Percentiles rank a stretch among this genome's conserved stretches.
phyloP scores from a whole-genome alignment of 2,797 vertebrate genomes.

The Aselliscus stoliczkanus region DNA sequence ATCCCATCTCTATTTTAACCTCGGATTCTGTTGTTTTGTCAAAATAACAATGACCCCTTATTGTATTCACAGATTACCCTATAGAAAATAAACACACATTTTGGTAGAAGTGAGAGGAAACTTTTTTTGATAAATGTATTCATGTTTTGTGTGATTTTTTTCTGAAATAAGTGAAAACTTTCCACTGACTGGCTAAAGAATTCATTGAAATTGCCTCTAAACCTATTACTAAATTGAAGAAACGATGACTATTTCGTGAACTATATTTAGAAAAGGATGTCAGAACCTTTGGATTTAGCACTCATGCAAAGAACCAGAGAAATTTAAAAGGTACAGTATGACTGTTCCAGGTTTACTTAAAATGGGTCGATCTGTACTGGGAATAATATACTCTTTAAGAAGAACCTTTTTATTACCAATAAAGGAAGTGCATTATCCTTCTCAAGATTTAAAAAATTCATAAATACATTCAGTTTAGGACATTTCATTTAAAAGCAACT shows the following conservation, averaged over 20 bases:
- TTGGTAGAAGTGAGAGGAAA: not conserved
- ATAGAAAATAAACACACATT: not conserved
- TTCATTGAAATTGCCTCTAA: conserved; percentile 11
- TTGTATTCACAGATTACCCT: not conserved
- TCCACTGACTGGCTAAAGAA: conserved; percentile 43
- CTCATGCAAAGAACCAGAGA: not conserved
- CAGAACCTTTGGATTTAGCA: conserved; percentile 3
- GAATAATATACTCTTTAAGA: not conserved
- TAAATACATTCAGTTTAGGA: not conserved
- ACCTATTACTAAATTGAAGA: conserved; percentile 20
- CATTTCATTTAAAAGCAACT: not conserved
- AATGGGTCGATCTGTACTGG: not conserved
- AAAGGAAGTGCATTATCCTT: not conserved
- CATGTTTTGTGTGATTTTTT: not conserved
- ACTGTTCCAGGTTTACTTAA: not conserved
- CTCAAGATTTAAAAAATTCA: not conserved
- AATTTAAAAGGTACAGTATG: not conserved
- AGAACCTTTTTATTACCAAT: not conserved
- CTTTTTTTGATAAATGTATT: not conserved
- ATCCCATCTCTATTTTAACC: not conserved
- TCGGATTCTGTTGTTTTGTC: not conserved
- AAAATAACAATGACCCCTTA: not conserved
- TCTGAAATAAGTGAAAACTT: not conserved
- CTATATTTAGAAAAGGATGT: conserved; percentile 11
- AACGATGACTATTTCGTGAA: not conserved